A percentile compares a stretch with the other conserved stretches of the same genome.
phyloP scores from a whole-genome alignment of 2,797 vertebrate genomes.

The Pelochelys cantorii region DNA sequence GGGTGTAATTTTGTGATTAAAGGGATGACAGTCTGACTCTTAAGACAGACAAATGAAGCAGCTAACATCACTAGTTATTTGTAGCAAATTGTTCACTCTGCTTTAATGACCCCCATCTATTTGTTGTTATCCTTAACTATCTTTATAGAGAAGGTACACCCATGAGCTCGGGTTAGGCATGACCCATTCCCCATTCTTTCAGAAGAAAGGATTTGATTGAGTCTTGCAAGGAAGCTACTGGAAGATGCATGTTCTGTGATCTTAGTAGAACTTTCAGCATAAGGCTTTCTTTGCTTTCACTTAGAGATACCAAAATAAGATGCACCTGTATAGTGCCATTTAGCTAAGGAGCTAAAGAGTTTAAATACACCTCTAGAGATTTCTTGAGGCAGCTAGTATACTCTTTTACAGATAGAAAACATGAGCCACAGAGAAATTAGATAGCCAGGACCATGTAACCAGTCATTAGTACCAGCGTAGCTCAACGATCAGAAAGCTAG shows the following conservation, averaged over 20 bases:
- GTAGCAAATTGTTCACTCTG: not conserved
- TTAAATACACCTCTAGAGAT: not conserved
- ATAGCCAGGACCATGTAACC: not conserved
- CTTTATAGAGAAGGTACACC: constrained; percentile 2
- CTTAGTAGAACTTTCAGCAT: too few relatives aligned
- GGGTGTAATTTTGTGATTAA: not conserved
- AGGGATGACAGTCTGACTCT: not conserved
- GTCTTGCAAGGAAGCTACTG: not conserved
- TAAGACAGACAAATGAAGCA: constrained; percentile 1
- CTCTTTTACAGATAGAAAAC: not conserved
- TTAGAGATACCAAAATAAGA: too few relatives aligned
- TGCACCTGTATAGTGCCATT: not conserved
- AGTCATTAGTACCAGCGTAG: not conserved
- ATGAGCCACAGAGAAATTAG: not conserved
- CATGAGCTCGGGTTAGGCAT: not conserved
- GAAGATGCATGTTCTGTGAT: not conserved
- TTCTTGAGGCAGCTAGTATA: not conserved
- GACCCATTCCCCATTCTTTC: not conserved
- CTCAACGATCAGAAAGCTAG: not conserved
- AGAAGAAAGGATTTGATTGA: not conserved
- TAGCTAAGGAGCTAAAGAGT: not conserved
- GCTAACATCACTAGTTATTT: not conserved
- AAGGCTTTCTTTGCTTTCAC: too few relatives aligned
- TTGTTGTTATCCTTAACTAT: not conserved
- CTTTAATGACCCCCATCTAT: not conserved